Percentiles rank a stretch among this genome's conserved stretches.
Conservation (phyloP, 2,888 invertebrate genomes). For the Euzophera pinguis region DNA sequence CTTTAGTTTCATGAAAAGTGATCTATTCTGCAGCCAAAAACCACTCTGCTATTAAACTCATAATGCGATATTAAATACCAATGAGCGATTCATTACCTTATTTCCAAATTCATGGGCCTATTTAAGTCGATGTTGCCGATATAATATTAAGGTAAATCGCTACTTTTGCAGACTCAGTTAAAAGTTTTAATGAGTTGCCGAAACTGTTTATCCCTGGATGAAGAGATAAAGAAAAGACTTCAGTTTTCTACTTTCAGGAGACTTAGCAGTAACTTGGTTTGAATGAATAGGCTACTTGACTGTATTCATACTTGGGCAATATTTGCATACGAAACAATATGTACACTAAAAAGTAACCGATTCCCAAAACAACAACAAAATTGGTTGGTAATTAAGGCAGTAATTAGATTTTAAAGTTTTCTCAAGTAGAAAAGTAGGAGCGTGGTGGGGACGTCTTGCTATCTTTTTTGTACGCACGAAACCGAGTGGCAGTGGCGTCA, state of each 20-base stretch:
- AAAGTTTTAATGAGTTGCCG: slow-evolving; percentile 54
- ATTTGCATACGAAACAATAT: no score
- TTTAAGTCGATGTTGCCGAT: not conserved
- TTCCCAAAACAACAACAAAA: no score
- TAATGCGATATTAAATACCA: not conserved
- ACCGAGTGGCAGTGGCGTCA: no score
- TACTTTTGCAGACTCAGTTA: slow-evolving; percentile 29
- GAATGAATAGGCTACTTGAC: no score
- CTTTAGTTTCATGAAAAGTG: no score
- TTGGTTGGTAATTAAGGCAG: no score
- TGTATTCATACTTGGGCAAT: no score
- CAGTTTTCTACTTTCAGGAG: not conserved
- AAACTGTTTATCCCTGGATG: slow-evolving; percentile 41
- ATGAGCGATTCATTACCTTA: not conserved
- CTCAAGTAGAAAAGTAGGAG: no score
- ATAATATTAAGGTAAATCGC: not conserved
- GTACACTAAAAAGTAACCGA: no score
- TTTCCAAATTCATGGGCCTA: not conserved
- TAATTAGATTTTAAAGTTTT: no score
- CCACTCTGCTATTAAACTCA: not conserved
- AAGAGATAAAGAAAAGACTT: slow-evolving; percentile 31
- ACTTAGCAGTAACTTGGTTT: not conserved
- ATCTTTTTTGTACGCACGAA: no score
- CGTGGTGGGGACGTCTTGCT: no score
- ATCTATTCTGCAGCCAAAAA: not conserved